These are phyloP conservation scores for Oligia strigilis DNA, from an alignment of 2,888 invertebrate species.

Conservation along the genomic window DNA sequence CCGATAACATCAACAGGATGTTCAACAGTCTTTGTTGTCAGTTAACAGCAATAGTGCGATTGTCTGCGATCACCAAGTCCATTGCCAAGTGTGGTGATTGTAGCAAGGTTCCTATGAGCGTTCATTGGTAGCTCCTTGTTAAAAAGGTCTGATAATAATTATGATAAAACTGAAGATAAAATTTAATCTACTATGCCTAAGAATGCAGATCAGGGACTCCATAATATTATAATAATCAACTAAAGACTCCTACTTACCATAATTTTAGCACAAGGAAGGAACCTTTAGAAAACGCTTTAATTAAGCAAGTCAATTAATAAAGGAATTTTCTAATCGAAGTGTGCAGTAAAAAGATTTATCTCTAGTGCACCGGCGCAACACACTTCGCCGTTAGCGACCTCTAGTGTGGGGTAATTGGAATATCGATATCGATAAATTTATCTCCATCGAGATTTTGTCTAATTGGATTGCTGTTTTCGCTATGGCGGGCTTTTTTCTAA, in stretches of 20 bases:
- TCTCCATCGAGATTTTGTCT: slow-evolving; percentile 58
- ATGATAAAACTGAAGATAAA: slow-evolving; percentile 12
- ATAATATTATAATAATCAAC: slow-evolving; percentile 17
- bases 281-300: slow-evolving; percentile 78
- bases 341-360: slow-evolving; percentile 89
- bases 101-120: neutral
- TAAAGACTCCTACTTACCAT: slow-evolving; percentile 34
- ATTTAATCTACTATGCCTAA: slow-evolving; percentile 5
- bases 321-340: slow-evolving; percentile 89
- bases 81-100: neutral
- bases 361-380: slow-evolving; percentile 72
- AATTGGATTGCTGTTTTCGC: slow-evolving; percentile 61
- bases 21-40: neutral
- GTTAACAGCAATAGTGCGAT: neutral
- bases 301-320: slow-evolving; percentile 86
- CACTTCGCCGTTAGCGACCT: slow-evolving; percentile 75
- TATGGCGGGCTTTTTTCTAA: slow-evolving; percentile 48
- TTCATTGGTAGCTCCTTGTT: neutral
- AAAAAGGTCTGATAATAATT: neutral
- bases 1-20: neutral
- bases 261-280: slow-evolving; percentile 67
- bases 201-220: slow-evolving; percentile 9
- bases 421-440: slow-evolving; percentile 73
- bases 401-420: slow-evolving; percentile 77
- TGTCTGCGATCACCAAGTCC: neutral